phyloP scores from a whole-genome alignment of 2,797 vertebrate genomes.

The Characodon lateralis region DNA sequence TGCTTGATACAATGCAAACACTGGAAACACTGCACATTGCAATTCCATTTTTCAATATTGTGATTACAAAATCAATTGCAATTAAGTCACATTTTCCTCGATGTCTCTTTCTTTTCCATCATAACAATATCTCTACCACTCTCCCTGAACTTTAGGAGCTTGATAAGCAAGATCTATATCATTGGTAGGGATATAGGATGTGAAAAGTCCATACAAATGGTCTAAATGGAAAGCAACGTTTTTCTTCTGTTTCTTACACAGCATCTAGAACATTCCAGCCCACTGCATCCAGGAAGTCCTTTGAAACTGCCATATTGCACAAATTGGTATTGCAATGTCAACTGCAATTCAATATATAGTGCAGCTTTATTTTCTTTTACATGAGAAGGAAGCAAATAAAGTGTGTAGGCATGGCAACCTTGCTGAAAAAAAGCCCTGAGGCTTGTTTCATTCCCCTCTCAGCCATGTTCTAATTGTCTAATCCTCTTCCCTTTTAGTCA shows the following conservation, averaged over 20 bases:
- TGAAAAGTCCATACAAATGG: no score
- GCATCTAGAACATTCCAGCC: background rate
- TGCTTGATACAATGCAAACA: no score
- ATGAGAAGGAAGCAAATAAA: slow-evolving; percentile 74
- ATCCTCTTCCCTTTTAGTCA: slow-evolving; percentile 70
- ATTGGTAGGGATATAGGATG: no score
- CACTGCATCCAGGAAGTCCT: background rate
- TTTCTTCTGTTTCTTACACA: no score
- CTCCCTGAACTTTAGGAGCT: background rate
- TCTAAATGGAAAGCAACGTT: no score
- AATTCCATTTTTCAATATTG: background rate
- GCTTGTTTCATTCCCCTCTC: slow-evolving; percentile 71
- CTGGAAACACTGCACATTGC: background rate
- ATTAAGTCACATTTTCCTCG: no score
- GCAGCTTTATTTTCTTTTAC: slow-evolving; percentile 54
- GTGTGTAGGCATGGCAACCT: slow-evolving; percentile 73
- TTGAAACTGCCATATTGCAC: background rate
- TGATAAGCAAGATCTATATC: no score
- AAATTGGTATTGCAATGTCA: background rate
- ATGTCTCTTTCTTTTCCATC: no score
- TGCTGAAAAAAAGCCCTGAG: slow-evolving; percentile 67
- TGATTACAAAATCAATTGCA: background rate
- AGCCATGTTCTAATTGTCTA: slow-evolving; percentile 72
- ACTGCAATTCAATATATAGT: background rate
- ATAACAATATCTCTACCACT: background rate